Base-by-base conservation (phyloP, 2,888 invertebrate genomes). In the Drosophila mayaguana region DNA sequence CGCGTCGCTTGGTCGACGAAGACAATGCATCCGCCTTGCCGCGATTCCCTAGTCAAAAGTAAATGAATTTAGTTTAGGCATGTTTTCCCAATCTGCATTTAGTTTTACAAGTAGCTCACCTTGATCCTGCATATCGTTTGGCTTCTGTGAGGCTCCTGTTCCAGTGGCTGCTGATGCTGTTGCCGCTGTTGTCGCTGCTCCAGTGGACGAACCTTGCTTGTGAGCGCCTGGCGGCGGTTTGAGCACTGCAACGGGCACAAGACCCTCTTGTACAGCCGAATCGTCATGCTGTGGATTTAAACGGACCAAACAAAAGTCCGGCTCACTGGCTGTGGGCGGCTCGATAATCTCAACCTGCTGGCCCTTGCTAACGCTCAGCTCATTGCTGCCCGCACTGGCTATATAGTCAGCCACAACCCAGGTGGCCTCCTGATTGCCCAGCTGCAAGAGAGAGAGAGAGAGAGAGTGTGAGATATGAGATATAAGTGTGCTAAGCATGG, bases 261-360 rank as follows among this genome's bases (percentile, higher is more conserved):
- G 94, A 60, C 97, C 97, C 92, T 97, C 97, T 46, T 95, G 95
- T 51, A 95, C 91, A 86, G 94, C 88, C 84, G 94, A 85, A 92
- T 94, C 92, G 83, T 94, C 92, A 84, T 91, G 93, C 92, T 93
- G 93, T 92, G 93, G 92, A 92, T 92, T 93, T 92, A 95, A 94
- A 64, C 96, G 94, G 76, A 96, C 96, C 90, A 96, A 92, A 94
- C 96, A 96, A 93, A 95, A 96, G 88, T 96, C 96, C 68, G 95
- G 93, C 88, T 96, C 93, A 83, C 95, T 93, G 70, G 95, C 93
- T 90, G 96, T 95, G 75, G 95, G 94, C 71, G 88, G 81, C 92
- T 98, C 98, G 79, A 98, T 94, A 77, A 98, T 96, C 92, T 98
- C 98, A 75, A 98, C 98, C 93, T 98, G 98, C 93, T 98, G 98